phyloP scores from a whole-genome alignment of 2,888 invertebrate species.

The Scaptodrosophila latifasciaeformis region DNA sequence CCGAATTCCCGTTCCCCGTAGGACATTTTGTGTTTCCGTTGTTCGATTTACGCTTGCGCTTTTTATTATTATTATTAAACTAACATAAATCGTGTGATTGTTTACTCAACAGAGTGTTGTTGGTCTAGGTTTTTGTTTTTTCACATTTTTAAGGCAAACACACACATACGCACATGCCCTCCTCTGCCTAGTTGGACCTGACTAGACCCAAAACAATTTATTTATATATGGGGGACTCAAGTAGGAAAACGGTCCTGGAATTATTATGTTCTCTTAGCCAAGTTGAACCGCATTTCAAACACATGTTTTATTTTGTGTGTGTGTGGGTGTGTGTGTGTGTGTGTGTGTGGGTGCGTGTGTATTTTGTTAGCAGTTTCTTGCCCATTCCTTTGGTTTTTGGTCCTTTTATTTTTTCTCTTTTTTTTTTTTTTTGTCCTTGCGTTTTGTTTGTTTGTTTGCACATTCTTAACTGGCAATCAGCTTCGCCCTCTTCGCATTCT shows the following conservation, averaged over 20 bases:
- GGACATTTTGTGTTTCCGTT: slow-evolving; percentile 4
- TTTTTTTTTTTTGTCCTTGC: slow-evolving; percentile 15
- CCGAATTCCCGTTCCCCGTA: no score
- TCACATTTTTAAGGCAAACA: neutral
- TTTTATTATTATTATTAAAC: slow-evolving; percentile 48
- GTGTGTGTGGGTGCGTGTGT: no score
- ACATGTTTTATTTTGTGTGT: slow-evolving; percentile 46
- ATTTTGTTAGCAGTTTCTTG: slow-evolving; percentile 49
- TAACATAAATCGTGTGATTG: slow-evolving; percentile 52
- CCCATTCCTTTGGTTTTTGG: slow-evolving; percentile 8
- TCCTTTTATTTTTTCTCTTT: slow-evolving; percentile 7
- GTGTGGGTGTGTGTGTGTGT: no score
- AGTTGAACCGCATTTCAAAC: slow-evolving; percentile 30
- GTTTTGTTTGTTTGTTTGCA: slow-evolving; percentile 54
- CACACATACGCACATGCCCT: neutral
- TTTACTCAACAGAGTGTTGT: slow-evolving; percentile 53
- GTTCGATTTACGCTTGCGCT: neutral
- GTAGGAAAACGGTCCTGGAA: slow-evolving; percentile 16
- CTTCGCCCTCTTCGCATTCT: slow-evolving; percentile 8
- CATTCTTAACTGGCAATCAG: slow-evolving; percentile 60
- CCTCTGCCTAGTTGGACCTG: no score
- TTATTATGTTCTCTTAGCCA: slow-evolving; percentile 37
- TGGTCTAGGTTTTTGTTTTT: slow-evolving; percentile 5
- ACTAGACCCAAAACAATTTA: slow-evolving; percentile 29
- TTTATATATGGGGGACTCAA: slow-evolving; percentile 28